These are phyloP conservation scores for Coptotermes formosanus DNA, from an alignment of 1,140 invertebrate species.

Conservation along the genomic window DNA sequence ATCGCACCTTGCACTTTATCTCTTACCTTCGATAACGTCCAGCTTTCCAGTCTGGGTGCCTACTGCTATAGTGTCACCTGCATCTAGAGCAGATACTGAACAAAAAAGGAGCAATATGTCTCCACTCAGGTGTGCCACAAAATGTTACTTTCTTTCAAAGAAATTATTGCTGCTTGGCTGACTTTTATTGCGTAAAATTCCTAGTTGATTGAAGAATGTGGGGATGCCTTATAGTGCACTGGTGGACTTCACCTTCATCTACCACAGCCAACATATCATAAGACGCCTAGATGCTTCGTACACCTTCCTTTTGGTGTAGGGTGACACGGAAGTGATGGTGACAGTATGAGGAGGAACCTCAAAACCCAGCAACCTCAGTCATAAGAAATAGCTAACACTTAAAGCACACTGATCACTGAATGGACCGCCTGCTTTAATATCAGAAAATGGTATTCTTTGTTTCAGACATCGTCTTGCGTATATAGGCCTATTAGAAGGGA, in stretches of 20 bases:
- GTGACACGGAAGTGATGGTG: too few relatives aligned
- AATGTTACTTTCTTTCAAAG: background rate
- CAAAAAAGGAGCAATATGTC: background rate
- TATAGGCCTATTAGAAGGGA: too few relatives aligned
- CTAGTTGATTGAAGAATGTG: conserved; percentile 6
- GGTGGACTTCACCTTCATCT: background rate
- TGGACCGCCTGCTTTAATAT: too few relatives aligned
- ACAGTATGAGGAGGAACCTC: too few relatives aligned
- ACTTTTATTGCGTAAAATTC: conserved; percentile 1
- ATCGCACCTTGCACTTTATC: too few relatives aligned
- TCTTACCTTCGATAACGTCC: too few relatives aligned
- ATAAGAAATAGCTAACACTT: too few relatives aligned
- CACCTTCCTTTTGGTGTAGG: background rate
- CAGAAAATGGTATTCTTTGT: too few relatives aligned
- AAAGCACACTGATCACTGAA: too few relatives aligned
- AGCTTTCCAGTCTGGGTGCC: background rate
- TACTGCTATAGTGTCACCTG: background rate
- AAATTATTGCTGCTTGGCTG: background rate
- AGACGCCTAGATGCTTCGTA: background rate
- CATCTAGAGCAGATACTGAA: background rate
- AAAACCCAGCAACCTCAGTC: too few relatives aligned
- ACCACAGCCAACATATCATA: background rate
- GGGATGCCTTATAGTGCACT: background rate
- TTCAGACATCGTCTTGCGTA: too few relatives aligned
- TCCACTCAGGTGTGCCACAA: conserved; percentile 7